phyloP scores from a whole-genome alignment of 1,140 invertebrate species.

The Brachionus rotundiformis region DNA sequence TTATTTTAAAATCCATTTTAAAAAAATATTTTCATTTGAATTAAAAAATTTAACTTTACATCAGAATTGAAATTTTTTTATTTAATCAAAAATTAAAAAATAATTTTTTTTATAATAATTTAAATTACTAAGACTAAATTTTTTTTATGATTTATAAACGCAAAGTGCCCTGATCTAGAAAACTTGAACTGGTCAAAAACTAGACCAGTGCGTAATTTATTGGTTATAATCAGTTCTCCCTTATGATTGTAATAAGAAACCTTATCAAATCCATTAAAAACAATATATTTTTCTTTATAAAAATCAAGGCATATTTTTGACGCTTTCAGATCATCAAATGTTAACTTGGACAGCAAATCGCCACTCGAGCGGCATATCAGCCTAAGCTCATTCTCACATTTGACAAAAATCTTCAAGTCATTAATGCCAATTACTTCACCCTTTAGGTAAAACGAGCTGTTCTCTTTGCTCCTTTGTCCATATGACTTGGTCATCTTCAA shows the following conservation, averaged over 20 bases:
- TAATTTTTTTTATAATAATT: neutral
- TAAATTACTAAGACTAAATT: constrained; percentile 1
- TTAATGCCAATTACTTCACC: neutral
- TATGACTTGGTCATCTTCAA: neutral
- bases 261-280: neutral
- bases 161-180: constrained; percentile 3
- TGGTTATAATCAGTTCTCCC: neutral
- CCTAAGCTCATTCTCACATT: constrained; percentile 10
- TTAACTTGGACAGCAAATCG: neutral
- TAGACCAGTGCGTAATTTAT: neutral
- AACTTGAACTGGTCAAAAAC: constrained; percentile 14
- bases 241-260: neutral
- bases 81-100: neutral
- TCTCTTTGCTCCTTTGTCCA: constrained; percentile 25
- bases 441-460: neutral
- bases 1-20: no score
- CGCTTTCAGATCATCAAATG: neutral
- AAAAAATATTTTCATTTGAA: no score
- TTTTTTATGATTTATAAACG: constrained; percentile 4
- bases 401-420: constrained; percentile 14
- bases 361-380: neutral
- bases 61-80: no score
- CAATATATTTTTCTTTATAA: constrained; percentile 33
- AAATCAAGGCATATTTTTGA: constrained; percentile 24
- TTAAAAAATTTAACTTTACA: no score